phyloP scores from a whole-genome alignment of 2,797 vertebrate species.

The Phoxinus dragarum region DNA sequence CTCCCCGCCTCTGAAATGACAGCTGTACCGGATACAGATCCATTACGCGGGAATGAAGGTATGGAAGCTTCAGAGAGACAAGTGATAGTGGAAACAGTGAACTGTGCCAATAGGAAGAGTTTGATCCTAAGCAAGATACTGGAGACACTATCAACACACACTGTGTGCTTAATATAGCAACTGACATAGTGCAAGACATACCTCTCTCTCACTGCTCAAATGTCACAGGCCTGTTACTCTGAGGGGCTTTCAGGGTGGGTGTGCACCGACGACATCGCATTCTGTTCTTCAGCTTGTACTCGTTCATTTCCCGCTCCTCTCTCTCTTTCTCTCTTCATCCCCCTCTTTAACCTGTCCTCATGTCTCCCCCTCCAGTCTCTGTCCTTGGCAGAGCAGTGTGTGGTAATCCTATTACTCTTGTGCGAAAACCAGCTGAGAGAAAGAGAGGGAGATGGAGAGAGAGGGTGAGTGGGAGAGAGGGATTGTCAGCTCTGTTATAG shows the following conservation, averaged over 20 bases:
- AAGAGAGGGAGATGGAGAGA: slow-evolving; percentile 66
- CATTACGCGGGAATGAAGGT: slow-evolving; percentile 52
- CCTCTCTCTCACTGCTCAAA: slow-evolving; percentile 65
- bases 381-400: slow-evolving; percentile 72
- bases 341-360: slow-evolving; percentile 66
- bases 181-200: slow-evolving; percentile 78
- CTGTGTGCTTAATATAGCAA: slow-evolving; percentile 81
- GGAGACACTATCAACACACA: slow-evolving; percentile 82
- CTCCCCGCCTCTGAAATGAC: slow-evolving; percentile 43
- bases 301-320: slow-evolving; percentile 42
- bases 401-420: slow-evolving; percentile 85
- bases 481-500: slow-evolving; percentile 64
- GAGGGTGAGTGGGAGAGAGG: slow-evolving; percentile 61
- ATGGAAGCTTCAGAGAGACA: slow-evolving; percentile 25
- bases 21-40: slow-evolving; percentile 52
- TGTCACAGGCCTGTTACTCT: slow-evolving; percentile 50
- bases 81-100: slow-evolving; percentile 56
- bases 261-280: neutral
- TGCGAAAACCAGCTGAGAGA: slow-evolving; percentile 80
- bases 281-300: slow-evolving; percentile 46
- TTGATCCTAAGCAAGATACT: slow-evolving; percentile 80
- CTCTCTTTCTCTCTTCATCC: slow-evolving; percentile 49
- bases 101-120: slow-evolving; percentile 81
- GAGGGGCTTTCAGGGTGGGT: slow-evolving; percentile 27
- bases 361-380: slow-evolving; percentile 60